Evolutionary conservation across 2,888 invertebrate genomes (phyloP).

Genomic region (Dolichomitus sp.): DNA sequence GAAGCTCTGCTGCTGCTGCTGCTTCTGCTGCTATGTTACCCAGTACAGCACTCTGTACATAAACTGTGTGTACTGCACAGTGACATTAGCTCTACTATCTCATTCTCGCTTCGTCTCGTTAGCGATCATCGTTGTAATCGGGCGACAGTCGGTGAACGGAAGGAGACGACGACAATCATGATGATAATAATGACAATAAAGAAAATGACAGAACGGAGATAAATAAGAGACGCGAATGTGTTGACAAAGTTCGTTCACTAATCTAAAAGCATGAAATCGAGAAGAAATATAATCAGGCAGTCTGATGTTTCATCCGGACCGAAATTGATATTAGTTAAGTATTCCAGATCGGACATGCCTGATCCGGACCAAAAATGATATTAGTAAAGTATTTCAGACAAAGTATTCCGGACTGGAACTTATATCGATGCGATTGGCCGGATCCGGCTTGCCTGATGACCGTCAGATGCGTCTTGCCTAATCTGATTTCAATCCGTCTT

Average conservation of each 20-base stretch:
- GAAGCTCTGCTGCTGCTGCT: conserved; percentile 24
- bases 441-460: too few relatives aligned
- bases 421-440: too few relatives aligned
- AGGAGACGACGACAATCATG: conserved; percentile 42
- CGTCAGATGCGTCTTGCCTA: too few relatives aligned
- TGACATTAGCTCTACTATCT: conserved; percentile 4
- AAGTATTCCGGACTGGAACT: too few relatives aligned
- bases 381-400: too few relatives aligned
- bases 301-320: too few relatives aligned
- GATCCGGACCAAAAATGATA: too few relatives aligned
- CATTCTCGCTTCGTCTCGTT: conserved; percentile 62
- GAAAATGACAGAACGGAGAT: conserved; percentile 39
- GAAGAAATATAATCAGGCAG: too few relatives aligned
- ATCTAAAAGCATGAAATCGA: not conserved
- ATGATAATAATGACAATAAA: conserved; percentile 43
- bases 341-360: too few relatives aligned
- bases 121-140: conserved; percentile 49
- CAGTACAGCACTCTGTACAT: conserved; percentile 15
- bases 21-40: conserved; percentile 1
- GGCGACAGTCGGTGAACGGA: conserved; percentile 34
- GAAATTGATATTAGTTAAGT: too few relatives aligned
- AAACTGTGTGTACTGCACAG: conserved; percentile 18
- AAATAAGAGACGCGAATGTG: not conserved
- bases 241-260: not conserved
- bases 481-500: too few relatives aligned